Evolutionary conservation across 2,888 invertebrate species (phyloP), one percentile per base, ranked within the genome.

Genomic region (Diplolepis rosae): DNA sequence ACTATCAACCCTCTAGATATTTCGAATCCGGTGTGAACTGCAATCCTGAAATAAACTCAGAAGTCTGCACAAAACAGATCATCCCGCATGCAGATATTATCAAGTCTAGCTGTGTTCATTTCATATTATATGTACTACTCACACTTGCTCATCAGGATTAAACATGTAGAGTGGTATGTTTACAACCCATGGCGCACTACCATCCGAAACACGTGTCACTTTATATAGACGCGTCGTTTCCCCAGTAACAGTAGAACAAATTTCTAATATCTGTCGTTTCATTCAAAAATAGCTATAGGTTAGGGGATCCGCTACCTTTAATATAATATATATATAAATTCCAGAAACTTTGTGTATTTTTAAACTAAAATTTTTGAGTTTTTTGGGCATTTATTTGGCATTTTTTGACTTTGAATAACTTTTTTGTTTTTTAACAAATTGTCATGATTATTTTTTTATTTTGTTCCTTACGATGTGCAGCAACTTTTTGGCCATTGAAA

Each of bases 1-100:
- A 73, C 77, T 84, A 82, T 84, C 84, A 84, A 83, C 84, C 85
- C 84, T 79, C 83, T 76, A 74, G 78, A 77, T 80, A 75, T 48
- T 54, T 69, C 66, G 73, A 66, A 67, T 72, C 73, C 77, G 70
- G 76, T 56, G 69, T 77, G 79, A 75, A 73, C 54, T 68, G 72
- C 66, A 66, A 54, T 79, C 82, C 80, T 72, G 83, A 86, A 86
- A 86, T 85, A 86, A 82, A 83, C 82, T 68, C 72, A 72, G 74
- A 68, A 72, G 74, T 71, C 18, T 15, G 42, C 82, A 80, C 75
- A 77, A 78, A 73, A 79, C 80, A 82, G 81, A 83, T 81, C 83
- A 79, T 78, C 79, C 81, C 72, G 66, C 77, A 51, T 32, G 32
- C 4, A 7, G 32, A 32, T n/a, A 32, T 32, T 32, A 4, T 32